Evolutionary conservation across 2,113 vertebrate species (phyloP).

Genomic region (Scomber colias): DNA sequence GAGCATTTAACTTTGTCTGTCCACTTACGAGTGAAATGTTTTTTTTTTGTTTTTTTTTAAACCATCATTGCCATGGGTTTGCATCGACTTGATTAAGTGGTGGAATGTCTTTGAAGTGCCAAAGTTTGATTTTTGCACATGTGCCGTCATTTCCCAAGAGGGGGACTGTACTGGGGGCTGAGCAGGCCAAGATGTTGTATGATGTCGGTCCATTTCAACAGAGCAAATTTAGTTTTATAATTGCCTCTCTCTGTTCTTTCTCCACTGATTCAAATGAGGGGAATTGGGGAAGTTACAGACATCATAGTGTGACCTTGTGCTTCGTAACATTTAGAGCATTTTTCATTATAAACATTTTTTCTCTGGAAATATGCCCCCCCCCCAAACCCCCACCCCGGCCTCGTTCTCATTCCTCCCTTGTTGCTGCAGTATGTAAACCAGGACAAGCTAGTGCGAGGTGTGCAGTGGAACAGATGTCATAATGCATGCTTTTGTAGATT

Average conservation of each 20-base stretch:
- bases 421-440: conserved; percentile 43
- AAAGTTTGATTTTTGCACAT: conserved; percentile 49
- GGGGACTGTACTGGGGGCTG: conserved; percentile 23
- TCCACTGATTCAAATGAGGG: background rate
- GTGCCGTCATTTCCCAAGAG: conserved; percentile 29
- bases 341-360: conserved; percentile 16
- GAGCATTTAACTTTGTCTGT: conserved; percentile 57
- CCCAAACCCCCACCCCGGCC: background rate
- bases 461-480: conserved; percentile 76
- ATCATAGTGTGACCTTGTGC: conserved; percentile 19
- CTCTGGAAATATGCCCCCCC: background rate
- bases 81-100: conserved; percentile 57
- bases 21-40: conserved; percentile 52
- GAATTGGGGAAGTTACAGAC: background rate
- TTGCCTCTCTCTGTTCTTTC: conserved; percentile 41
- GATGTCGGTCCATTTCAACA: conserved; percentile 26
- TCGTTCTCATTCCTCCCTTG: conserved; percentile 7
- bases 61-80: conserved; percentile 39
- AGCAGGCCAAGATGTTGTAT: conserved; percentile 6
- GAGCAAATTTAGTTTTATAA: conserved; percentile 50
- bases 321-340: background rate
- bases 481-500: conserved; percentile 65
- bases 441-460: conserved; percentile 5
- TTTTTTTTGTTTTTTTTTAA: background rate
- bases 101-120: conserved; percentile 63